Base-by-base conservation (phyloP, 2,888 invertebrate genomes). In the Dyspetes luteomarginatus region DNA sequence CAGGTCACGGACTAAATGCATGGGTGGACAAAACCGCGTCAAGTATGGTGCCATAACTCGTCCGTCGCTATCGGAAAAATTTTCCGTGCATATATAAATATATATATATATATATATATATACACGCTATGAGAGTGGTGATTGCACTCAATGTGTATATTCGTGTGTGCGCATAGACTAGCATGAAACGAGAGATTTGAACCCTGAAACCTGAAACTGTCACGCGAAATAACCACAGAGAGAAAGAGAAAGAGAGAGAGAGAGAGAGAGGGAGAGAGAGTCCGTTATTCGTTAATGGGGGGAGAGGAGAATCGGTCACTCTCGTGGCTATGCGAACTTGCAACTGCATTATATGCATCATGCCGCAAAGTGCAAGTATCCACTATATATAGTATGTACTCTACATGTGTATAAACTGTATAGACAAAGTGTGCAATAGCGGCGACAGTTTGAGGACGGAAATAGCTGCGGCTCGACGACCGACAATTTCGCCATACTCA, bases 191-290 rank as follows among this genome's bases (percentile, higher is more conserved):
- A 48, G 24, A 28, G 69, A 77, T 77, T 56, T 56, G 76, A 69
- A 62, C 64, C 76, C 76, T 76, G 76, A 76, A 76, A 76, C 64
- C 69, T 77, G 69, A 77, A 77, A 77, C 69, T 69, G 76, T 69
- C 76, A 64, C 64, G 62, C 45, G 68, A 64, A 15, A 43, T 52
- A 36, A 24, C 17, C 67, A 9, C 69, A 72, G 22, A 74, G 45
- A 48, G 50, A 12, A 52, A 74, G 67, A 82, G 69, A 22, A 45
- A 82, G 67, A 19, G 60, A 73, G 58, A 58, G 26, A 48, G 41
- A 17, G 62, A 72, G 62, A 72, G 60, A 60, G 60, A 72, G 52
- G 50, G 62, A 30, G 55, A 55, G 58, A 41, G 30, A 69, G 45
- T 56, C 76, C 76, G 69, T 64, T 69, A 77, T 55, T 55, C 55